Conservation (phyloP, 2,888 invertebrate genomes). For the Eupeodes luniger region DNA sequence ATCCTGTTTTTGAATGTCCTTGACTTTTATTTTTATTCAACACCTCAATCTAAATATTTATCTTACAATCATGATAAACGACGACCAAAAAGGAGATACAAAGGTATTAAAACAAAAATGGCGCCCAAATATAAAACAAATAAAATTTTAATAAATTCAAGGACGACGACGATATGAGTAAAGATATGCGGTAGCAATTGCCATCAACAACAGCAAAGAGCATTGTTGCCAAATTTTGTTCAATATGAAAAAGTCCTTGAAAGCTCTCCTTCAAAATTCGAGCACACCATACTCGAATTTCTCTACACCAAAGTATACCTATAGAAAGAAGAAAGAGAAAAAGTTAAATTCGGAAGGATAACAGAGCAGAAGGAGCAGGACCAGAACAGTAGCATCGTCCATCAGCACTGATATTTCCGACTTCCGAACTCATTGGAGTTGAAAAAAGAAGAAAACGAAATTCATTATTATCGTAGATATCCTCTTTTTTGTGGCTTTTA, state of each 20-base stretch:
- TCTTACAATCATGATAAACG: not conserved
- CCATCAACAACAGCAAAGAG: not conserved
- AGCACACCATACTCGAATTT: slow-evolving; percentile 36
- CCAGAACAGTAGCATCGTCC: not conserved
- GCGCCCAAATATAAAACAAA: slow-evolving; percentile 35
- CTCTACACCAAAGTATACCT: not conserved
- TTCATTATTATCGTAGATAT: not conserved
- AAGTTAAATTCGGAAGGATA: slow-evolving; percentile 14
- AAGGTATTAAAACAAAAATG: not conserved
- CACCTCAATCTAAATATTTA: not conserved
- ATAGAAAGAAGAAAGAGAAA: slow-evolving; percentile 12
- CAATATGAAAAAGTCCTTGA: slow-evolving; percentile 48
- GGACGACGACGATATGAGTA: slow-evolving; percentile 24
- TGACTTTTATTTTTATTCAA: slow-evolving; percentile 20
- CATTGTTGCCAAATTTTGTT: slow-evolving; percentile 50
- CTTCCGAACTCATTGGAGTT: not conserved
- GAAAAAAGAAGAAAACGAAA: not conserved
- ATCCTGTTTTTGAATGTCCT: slow-evolving; percentile 26
- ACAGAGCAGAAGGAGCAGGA: not conserved
- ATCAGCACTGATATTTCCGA: not conserved
- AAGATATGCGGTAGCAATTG: not conserved
- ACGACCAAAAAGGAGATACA: not conserved
- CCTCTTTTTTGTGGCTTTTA: slow-evolving; percentile 2
- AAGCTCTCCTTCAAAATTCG: slow-evolving; percentile 50
- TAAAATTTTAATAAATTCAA: slow-evolving; percentile 42